A percentile compares a stretch with the other conserved stretches of the same genome.
Evolutionary conservation across 2,113 vertebrate species (phyloP).

Genomic region (Vombatus ursinus): DNA sequence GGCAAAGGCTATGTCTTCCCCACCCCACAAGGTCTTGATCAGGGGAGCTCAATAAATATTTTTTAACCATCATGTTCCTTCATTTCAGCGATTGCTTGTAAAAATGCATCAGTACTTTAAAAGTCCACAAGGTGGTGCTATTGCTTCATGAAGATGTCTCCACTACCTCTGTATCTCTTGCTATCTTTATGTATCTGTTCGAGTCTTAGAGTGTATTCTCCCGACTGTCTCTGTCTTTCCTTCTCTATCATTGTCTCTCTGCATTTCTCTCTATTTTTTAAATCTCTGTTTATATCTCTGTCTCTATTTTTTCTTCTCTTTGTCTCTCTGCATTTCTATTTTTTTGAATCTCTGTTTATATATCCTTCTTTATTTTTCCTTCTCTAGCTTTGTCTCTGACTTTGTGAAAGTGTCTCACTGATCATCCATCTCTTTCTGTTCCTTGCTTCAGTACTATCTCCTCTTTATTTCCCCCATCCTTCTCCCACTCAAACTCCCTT

Average conservation of each 20-base stretch:
- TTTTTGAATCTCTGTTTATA: not conserved
- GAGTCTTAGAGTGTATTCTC: not conserved
- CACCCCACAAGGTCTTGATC: not conserved
- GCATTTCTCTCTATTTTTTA: no score
- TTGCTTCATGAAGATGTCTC: not conserved
- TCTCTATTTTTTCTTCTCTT: no score
- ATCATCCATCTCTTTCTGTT: not conserved
- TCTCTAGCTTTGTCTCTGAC: not conserved
- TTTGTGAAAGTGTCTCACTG: not conserved
- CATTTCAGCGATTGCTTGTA: not conserved
- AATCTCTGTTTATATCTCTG: no score
- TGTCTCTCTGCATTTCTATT: not conserved
- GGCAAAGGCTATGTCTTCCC: not conserved
- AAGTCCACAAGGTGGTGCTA: not conserved
- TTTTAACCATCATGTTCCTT: not conserved
- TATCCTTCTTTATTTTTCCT: not conserved
- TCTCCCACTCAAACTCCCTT: not conserved
- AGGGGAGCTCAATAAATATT: not conserved
- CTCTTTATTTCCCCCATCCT: not conserved
- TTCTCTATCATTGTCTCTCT: not conserved
- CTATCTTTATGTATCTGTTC: not conserved
- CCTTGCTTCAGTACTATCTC: not conserved
- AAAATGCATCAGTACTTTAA: not conserved
- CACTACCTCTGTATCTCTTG: not conserved
- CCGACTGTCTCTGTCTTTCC: not conserved